A percentile compares a stretch with the other conserved stretches of the same genome.
These are phyloP conservation scores for Papilio gigon DNA, from an alignment of 2,888 invertebrate species.

Conservation along the genomic window DNA sequence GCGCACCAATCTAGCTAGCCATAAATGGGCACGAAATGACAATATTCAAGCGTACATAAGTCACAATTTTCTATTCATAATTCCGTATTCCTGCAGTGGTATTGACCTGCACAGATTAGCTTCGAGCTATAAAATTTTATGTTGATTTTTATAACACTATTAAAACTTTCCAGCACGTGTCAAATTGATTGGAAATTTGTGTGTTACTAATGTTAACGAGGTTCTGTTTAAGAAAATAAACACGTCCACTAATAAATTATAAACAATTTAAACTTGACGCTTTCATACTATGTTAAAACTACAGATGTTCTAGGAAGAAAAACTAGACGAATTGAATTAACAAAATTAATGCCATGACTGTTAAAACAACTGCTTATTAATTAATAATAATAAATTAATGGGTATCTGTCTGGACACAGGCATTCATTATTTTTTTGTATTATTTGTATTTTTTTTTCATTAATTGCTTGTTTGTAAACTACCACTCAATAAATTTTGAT, in stretches of 20 bases:
- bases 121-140: not conserved
- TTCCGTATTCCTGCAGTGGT: not conserved
- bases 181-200: not conserved
- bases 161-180: slow-evolving; percentile 6
- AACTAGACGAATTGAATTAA: no score
- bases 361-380: no score
- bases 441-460: no score
- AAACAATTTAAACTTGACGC: not conserved
- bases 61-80: not conserved
- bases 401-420: no score
- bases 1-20: no score
- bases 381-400: no score
- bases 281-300: not conserved
- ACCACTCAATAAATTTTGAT: no score
- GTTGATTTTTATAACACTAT: not conserved
- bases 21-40: no score
- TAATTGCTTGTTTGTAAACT: no score
- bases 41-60: not conserved
- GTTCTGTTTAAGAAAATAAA: not conserved
- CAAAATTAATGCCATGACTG: no score
- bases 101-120: not conserved
- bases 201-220: not conserved
- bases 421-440: no score
- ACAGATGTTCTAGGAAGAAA: no score
- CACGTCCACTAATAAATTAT: not conserved